These are phyloP conservation scores for Alethe diademata DNA, from an alignment of 2,113 vertebrate genomes.

Conservation along the genomic window DNA sequence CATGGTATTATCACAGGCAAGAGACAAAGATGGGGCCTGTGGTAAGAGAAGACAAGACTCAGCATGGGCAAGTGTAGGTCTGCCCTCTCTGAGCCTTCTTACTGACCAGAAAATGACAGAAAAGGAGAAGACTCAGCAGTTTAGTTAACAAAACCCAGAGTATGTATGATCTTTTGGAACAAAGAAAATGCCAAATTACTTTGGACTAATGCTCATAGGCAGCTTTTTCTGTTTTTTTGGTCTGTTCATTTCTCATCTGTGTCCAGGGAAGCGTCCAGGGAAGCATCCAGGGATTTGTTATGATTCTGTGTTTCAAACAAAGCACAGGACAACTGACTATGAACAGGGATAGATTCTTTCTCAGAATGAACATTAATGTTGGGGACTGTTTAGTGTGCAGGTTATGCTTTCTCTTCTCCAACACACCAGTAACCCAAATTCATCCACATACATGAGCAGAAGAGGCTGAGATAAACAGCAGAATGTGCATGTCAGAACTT, in stretches of 20 bases:
- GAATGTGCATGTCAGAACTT: neutral
- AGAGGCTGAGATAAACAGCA: neutral
- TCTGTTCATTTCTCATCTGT: neutral
- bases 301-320: neutral
- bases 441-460: neutral
- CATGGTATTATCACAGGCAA: neutral
- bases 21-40: neutral
- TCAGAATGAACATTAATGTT: neutral
- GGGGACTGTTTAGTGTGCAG: neutral
- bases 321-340: neutral
- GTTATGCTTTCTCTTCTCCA: neutral
- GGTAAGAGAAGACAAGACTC: neutral
- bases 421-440: neutral
- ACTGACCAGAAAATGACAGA: neutral
- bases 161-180: neutral
- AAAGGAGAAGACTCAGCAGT: neutral
- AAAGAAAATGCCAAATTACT: neutral
- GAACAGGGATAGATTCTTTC: neutral
- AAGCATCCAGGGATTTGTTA: neutral
- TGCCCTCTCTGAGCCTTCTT: neutral
- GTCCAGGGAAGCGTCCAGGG: neutral
- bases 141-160: neutral
- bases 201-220: neutral
- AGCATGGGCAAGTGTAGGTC: rapidly evolving
- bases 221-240: neutral